Evolutionary conservation across 2,888 invertebrate genomes (phyloP).

Genomic region (Drosophila suboccidentalis): DNA sequence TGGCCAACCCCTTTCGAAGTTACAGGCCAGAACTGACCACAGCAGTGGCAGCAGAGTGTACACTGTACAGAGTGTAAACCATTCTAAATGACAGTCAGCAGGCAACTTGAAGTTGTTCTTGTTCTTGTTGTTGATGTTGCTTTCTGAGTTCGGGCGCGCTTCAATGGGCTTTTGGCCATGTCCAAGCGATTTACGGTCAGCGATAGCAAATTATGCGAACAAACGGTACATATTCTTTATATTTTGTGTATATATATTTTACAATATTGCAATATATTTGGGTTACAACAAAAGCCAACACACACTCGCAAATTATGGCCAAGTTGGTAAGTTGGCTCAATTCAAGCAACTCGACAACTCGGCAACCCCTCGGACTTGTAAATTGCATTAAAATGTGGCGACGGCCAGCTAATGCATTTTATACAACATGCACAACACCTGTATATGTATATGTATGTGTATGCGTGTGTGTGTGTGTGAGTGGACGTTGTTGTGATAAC

Average conservation of each 20-base stretch:
- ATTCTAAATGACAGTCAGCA: conserved; percentile 19
- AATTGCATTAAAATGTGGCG: conserved; percentile 74
- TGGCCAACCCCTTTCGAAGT: conserved; percentile 39
- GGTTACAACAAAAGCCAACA: conserved; percentile 64
- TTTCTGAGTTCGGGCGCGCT: conserved; percentile 64
- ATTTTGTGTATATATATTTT: conserved; percentile 8
- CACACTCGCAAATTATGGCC: conserved; percentile 23
- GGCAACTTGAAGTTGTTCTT: conserved; percentile 3
- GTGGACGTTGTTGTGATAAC: conserved; percentile 76
- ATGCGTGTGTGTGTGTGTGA: conserved; percentile 40
- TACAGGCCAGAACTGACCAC: conserved; percentile 43
- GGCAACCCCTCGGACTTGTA: conserved; percentile 57
- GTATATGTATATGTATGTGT: conserved; percentile 15
- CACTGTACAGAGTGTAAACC: not conserved
- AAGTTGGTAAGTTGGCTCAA: conserved; percentile 54
- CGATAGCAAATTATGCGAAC: conserved; percentile 80
- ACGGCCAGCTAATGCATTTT: conserved; percentile 75
- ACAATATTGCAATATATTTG: conserved; percentile 71
- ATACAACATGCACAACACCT: conserved; percentile 47
- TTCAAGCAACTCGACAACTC: conserved; percentile 20
- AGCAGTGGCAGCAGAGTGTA: conserved; percentile 9
- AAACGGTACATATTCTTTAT: conserved; percentile 75
- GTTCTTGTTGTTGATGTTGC: not conserved
- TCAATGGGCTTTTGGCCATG: conserved; percentile 69
- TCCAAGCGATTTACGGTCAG: conserved; percentile 68